phyloP scores from a whole-genome alignment of 2,797 vertebrate genomes.

The Pangasius larnaudii region DNA sequence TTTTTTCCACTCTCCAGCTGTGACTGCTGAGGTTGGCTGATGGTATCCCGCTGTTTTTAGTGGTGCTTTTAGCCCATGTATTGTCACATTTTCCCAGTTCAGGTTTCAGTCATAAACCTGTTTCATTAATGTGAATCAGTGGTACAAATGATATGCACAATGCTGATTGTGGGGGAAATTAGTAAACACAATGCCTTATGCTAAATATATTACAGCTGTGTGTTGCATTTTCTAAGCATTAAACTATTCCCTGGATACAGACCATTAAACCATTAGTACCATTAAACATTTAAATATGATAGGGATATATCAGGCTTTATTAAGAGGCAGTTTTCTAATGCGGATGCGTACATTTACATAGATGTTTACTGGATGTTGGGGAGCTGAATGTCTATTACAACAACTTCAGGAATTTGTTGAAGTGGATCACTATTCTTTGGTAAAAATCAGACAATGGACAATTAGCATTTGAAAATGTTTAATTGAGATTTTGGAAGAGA shows the following conservation, averaged over 20 bases:
- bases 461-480: conserved; percentile 38
- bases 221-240: neutral
- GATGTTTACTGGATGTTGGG: neutral
- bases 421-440: neutral
- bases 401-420: neutral
- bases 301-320: neutral
- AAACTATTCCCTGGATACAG: neutral
- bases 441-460: neutral
- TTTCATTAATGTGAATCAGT: conserved; percentile 51
- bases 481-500: neutral
- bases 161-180: neutral
- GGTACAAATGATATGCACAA: conserved; percentile 19
- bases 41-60: conserved; percentile 25
- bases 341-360: neutral
- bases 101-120: conserved; percentile 17
- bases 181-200: neutral
- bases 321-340: neutral
- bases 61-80: conserved; percentile 29
- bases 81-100: conserved; percentile 45
- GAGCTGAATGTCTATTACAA: neutral
- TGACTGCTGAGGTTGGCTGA: conserved; percentile 16
- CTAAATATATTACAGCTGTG: neutral
- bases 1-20: conserved; percentile 40
- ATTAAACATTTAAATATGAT: neutral
- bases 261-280: neutral